Conservation (phyloP, 1,140 invertebrate species). For the Macrobrachium nipponense region DNA sequence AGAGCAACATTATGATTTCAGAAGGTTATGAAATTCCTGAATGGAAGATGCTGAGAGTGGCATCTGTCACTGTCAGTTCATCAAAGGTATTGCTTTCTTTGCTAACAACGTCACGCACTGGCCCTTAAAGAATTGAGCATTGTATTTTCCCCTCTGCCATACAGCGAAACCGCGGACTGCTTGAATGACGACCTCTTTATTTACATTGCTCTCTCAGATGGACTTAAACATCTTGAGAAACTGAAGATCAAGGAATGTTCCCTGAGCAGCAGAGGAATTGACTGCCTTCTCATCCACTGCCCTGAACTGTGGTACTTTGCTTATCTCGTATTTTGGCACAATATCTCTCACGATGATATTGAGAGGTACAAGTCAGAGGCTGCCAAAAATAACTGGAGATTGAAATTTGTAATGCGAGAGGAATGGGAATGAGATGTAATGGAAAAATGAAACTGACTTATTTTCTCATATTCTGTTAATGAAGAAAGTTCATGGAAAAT, state of each 20-base stretch:
- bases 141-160: neutral
- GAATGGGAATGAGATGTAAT: neutral
- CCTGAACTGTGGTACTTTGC: neutral
- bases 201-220: neutral
- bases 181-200: neutral
- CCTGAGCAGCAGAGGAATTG: neutral
- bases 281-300: conserved; percentile 4
- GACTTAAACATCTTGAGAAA: neutral
- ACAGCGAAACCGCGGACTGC: neutral
- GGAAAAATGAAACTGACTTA: neutral
- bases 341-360: neutral
- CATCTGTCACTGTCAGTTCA: neutral
- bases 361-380: neutral
- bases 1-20: neutral
- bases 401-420: conserved; percentile 24
- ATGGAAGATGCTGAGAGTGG: neutral
- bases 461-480: neutral
- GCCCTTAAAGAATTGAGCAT: neutral
- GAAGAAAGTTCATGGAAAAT: neutral
- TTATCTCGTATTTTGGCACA: neutral
- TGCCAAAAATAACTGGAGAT: conserved; percentile 17
- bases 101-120: neutral
- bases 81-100: neutral
- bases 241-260: conserved; percentile 9
- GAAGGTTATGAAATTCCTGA: neutral